Base-by-base conservation (phyloP, 37 sponge, comb jelly and placozoan genomes). In the Hormiphora californensis region DNA sequence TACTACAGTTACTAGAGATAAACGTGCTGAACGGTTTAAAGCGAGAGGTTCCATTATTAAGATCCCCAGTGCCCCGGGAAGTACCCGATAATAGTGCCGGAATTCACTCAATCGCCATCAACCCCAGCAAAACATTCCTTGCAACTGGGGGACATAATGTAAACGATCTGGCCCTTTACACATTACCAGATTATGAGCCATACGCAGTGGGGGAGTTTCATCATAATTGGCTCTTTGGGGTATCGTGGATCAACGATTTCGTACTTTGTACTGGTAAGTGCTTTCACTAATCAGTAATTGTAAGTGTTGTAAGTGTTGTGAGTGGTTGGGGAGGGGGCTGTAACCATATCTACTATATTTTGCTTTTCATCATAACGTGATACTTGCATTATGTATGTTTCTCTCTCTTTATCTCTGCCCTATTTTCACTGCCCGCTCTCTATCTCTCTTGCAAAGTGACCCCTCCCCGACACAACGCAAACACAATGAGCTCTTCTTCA, bases 121-220 rank as follows among this genome's bases (percentile, higher is more conserved):
- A 73, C 81, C 81, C 81, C 81, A 73, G 81, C 27, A 37, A 32
- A 21, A 44, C 81, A n/a, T 73, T 73, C 81, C 34, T 73, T 23
- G 81, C 81, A 21, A 73, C 81, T 39, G 81, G 81, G 9, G 81
- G 81, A 19, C 81, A 73, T 22, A 73, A 73, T 39, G 81, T 73
- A 23, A 73, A 73, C 81, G 81, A 73, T 19, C 23, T 73, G 39
- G 81, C 81, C 1, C 81, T 73, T 22, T 73, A 73, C 23, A 35
- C 81, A 23, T 19, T 73, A 30, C 81, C 81, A 1, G 81, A 73
- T 21, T 73, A 40, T 19, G 49, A 73, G 81, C 81, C 81, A n/a
- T 73, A 73, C 81, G 81, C 81, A 23, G 81, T 73, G 5, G 81
- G 81, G 27, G 81, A 73, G 81, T 73, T 73, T 40, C 81, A 73